Percentiles rank a stretch among this genome's conserved stretches.
phyloP scores from a whole-genome alignment of 2,797 vertebrate species.

The Graptemys geographica region DNA sequence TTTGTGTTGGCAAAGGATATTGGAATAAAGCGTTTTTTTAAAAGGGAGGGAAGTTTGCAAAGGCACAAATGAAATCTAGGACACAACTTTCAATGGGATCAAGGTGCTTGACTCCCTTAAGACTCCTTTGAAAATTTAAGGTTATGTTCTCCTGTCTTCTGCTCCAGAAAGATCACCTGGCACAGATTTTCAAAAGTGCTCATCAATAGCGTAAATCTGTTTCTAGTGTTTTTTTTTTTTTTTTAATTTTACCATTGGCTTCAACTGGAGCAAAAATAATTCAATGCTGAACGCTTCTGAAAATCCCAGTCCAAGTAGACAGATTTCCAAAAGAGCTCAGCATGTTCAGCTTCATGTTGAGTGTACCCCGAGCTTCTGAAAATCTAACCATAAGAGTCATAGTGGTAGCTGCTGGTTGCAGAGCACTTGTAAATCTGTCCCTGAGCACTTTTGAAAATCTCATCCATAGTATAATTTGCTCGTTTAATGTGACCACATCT shows the following conservation, averaged over 20 bases:
- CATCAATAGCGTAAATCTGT: background rate
- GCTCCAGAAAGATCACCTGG: background rate
- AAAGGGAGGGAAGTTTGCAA: background rate
- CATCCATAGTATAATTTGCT: background rate
- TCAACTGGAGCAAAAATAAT: background rate
- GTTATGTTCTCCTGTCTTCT: background rate
- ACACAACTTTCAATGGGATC: too few species aligned
- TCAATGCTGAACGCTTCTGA: background rate
- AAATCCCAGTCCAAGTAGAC: too few species aligned
- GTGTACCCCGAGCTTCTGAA: background rate
- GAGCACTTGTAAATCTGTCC: background rate
- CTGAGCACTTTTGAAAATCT: background rate
- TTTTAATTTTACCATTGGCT: background rate
- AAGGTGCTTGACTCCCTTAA: background rate
- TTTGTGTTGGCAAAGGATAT: background rate
- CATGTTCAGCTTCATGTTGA: background rate
- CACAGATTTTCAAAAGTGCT: background rate
- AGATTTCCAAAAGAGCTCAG: background rate
- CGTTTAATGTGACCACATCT: background rate
- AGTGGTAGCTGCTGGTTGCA: fast-evolving
- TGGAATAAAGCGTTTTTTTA: background rate
- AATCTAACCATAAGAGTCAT: background rate
- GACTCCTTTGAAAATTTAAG: background rate
- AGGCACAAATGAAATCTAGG: background rate
- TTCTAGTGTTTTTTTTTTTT: background rate